Conservation (phyloP, 2,888 invertebrate species). For the Lasioglossum morio region DNA sequence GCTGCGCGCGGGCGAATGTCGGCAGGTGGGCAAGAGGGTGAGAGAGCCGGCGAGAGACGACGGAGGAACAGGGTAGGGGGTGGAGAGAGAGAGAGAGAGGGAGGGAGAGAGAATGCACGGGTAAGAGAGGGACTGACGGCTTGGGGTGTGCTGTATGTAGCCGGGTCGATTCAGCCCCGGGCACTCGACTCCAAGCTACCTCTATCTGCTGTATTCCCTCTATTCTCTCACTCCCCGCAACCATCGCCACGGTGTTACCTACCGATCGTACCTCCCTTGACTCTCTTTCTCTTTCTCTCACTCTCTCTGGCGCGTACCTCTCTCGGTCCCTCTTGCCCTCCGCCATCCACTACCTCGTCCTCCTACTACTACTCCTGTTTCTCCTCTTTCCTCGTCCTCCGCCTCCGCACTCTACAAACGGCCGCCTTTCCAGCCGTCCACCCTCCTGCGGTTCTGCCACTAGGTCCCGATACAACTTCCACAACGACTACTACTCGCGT, state of each 20-base stretch:
- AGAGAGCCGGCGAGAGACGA: constrained; percentile 53
- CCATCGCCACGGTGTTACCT: constrained; percentile 76
- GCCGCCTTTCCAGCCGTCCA: constrained; percentile 61
- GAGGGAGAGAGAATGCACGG: constrained; percentile 67
- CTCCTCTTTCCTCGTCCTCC: constrained; percentile 48
- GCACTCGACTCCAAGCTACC: constrained; percentile 84
- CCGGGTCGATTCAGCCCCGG: constrained; percentile 84
- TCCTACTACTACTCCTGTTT: constrained; percentile 20
- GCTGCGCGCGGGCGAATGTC: constrained; percentile 48
- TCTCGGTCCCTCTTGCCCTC: constrained; percentile 41
- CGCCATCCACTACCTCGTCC: constrained; percentile 38
- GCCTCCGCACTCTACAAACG: constrained; percentile 37
- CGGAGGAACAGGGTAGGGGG: constrained; percentile 38
- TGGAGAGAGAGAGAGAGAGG: constrained; percentile 21
- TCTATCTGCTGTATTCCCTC: constrained; percentile 83
- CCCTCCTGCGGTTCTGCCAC: constrained; percentile 72
- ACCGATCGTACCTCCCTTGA: constrained; percentile 67
- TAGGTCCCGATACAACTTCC: constrained; percentile 73
- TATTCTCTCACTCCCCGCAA: constrained; percentile 78
- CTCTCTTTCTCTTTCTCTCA: constrained; percentile 5
- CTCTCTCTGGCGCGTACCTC: not conserved
- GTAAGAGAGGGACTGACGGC: constrained; percentile 70
- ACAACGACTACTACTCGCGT: constrained; percentile 68
- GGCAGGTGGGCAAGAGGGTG: constrained; percentile 55
- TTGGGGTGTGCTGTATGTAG: constrained; percentile 78